A percentile compares a stretch with the other conserved stretches of the same genome.
These are phyloP conservation scores for Aproaerema taeniolella DNA, from an alignment of 2,888 invertebrate genomes.

Conservation along the genomic window DNA sequence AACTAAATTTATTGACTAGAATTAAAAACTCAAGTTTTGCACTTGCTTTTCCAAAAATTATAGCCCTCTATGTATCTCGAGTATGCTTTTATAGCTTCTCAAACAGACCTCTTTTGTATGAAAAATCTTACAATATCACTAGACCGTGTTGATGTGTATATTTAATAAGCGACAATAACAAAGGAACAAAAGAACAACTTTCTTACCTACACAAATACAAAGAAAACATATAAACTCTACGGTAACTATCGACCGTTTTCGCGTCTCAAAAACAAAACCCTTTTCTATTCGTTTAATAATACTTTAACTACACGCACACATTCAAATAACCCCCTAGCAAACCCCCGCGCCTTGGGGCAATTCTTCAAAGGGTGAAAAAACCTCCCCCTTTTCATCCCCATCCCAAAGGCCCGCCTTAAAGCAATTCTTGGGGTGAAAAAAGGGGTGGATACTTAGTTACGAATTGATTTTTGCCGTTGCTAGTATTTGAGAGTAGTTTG, in stretches of 20 bases:
- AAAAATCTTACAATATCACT: no score
- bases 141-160: no score
- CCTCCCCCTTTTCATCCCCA: conserved; percentile 38
- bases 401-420: conserved; percentile 59
- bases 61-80: no score
- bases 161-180: no score
- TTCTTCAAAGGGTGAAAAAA: conserved; percentile 77
- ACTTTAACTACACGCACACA: conserved; percentile 56
- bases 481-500: conserved; percentile 28
- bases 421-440: conserved; percentile 74
- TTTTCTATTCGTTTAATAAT: conserved; percentile 64
- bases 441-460: conserved; percentile 74
- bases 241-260: conserved; percentile 35
- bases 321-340: conserved; percentile 31
- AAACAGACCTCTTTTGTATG: no score
- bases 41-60: no score
- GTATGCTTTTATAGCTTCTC: no score
- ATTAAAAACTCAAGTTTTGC: no score
- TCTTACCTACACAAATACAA: neutral
- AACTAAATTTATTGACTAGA: no score
- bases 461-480: conserved; percentile 53
- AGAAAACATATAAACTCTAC: conserved; percentile 8
- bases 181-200: no score
- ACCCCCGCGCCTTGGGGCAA: conserved; percentile 70
- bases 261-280: conserved; percentile 65